Evolutionary conservation across 2,113 vertebrate genomes (phyloP), one percentile per base, ranked within the genome.

Genomic region (Vanacampus margaritifer): DNA sequence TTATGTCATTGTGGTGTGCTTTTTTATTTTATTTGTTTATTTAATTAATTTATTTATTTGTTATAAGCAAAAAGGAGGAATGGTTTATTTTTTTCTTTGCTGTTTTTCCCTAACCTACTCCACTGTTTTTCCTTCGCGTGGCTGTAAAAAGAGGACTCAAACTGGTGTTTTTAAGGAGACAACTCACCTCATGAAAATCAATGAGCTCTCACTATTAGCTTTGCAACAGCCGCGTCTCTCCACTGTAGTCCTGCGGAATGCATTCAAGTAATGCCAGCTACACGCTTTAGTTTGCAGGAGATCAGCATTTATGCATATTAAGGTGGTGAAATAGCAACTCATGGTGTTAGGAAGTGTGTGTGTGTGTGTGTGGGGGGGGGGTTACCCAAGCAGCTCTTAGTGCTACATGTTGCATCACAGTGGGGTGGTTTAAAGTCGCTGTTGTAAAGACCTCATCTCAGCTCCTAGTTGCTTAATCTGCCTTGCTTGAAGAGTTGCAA

Each of bases 351-450:
- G 63, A n/a, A n/a, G n/a, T n/a, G n/a, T n/a, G n/a, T n/a, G n/a
- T n/a, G n/a, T n/a, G n/a, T n/a, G n/a, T n/a, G n/a, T n/a, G n/a
- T n/a, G n/a, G n/a, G n/a, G n/a, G n/a, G n/a, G n/a, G n/a, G n/a
- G n/a, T n/a, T 89, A 85, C 82, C 75, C 78, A 87, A 84, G 85
- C 84, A 78, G 50, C 78, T 87, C 56, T 84, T 65, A 83, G 76
- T 86, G 83, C 79, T 86, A 86, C 86, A 82, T 85, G 84, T 90
- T 90, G 89, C 89, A 88, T 90, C 89, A 90, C 89, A 83, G 82
- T 65, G 75, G 82, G 85, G 82, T 84, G 75, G 43, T 83, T 37
- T 80, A 84, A 86, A 88, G 84, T 67, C 75, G 78, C 64, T 67
- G 51, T 88, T 88, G 85, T 80, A 86, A 83, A 85, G 76, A 76